These are phyloP conservation scores for Mionectes olivaceus DNA, from an alignment of 2,797 vertebrate genomes.

Conservation along the genomic window DNA sequence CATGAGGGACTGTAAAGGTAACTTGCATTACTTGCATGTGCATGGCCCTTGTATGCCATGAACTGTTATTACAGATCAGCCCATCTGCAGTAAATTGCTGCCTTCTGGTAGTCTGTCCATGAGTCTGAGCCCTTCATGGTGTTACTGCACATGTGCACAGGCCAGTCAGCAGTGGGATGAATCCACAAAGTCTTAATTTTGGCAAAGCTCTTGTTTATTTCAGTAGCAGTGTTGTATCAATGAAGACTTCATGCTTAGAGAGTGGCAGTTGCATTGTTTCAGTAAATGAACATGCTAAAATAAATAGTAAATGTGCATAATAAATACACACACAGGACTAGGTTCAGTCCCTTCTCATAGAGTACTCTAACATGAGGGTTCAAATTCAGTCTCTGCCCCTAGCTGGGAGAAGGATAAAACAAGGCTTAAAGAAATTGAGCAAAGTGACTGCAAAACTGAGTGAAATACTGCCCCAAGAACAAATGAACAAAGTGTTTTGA, in stretches of 20 bases:
- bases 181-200: background rate
- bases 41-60: background rate
- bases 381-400: background rate
- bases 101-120: background rate
- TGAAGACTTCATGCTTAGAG: background rate
- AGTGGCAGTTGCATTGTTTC: background rate
- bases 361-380: background rate
- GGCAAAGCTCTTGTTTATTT: background rate
- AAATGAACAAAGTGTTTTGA: background rate
- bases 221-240: background rate
- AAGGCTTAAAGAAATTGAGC: background rate
- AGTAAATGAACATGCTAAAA: background rate
- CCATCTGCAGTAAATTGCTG: background rate
- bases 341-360: background rate
- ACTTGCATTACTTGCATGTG: background rate
- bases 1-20: background rate
- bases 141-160: rapidly evolving
- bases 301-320: background rate
- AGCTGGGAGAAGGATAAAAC: background rate
- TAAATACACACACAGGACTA: background rate
- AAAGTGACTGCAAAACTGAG: background rate
- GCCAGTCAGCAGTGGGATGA: background rate
- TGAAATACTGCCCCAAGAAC: background rate
- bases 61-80: background rate
- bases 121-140: background rate